Evolutionary conservation across 2,113 vertebrate species (phyloP), one percentile per base, ranked within the genome.

Genomic region (Megaptera novaeangliae): DNA sequence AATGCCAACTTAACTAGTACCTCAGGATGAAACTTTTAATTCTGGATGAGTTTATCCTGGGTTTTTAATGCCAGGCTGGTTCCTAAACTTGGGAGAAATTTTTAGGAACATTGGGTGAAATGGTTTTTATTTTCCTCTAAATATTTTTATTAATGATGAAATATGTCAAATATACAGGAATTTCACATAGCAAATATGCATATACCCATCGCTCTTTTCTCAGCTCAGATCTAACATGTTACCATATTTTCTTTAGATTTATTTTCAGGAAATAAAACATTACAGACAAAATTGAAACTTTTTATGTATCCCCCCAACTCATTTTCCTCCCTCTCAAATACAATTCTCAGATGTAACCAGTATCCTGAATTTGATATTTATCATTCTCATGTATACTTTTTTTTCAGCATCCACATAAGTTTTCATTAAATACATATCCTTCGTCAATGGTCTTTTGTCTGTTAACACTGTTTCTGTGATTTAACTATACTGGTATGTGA

Each of bases 181-280:
- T 82, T 94, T 84, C 29, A 78, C 36, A 71, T 49, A 89, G 23
- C 61, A 71, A 92, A 81, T 88, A 69, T 3, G 77, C 52, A 81
- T 36, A 72, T 72, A 64, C 12, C 6, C 52, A 44, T 92, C 49
- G 34, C 0, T 25, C n/a, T 86, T 80, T 75, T 59, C 20, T 77
- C 25, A 52, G 9, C 14, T 92, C 34, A 77, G 89, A 90, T 89
- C 66, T 83, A 94, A 74, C 8, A 75, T 95, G 52, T 52, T 93
- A 92, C 17, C 27, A 23, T 59, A 81, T 36, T 88, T 91, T 49
- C 84, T 95, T 96, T 78, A 83, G 10, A 90, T 94, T 87, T 78
- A 77, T 52, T 80, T 94, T 85, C 39, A 97, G 66, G n/a, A 82
- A 78, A n/a, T 77, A 92, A 89, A 86, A 71, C 15, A 61, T 83